phyloP scores from a whole-genome alignment of 2,888 invertebrate genomes.

The Dinocampus coccinellae region DNA sequence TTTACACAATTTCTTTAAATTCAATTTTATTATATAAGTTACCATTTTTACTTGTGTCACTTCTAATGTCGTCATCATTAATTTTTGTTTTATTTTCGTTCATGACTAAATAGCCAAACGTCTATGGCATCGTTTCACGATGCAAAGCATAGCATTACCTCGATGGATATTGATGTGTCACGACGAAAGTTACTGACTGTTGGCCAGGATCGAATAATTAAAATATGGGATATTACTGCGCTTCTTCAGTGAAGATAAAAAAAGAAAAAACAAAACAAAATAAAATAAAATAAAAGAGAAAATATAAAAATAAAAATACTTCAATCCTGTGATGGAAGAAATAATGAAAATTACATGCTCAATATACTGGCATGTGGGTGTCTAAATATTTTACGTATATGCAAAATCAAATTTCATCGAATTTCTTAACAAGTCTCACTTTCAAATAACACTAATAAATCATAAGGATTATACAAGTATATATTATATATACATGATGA shows the following conservation, averaged over 20 bases:
- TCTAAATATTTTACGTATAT: background rate
- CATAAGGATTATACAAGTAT: too few relatives aligned
- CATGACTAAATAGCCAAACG: constrained; percentile 77
- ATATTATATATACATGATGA: background rate
- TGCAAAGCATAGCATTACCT: constrained; percentile 90
- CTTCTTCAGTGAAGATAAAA: constrained; percentile 68
- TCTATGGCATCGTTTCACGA: constrained; percentile 96
- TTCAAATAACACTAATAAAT: background rate
- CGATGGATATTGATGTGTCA: constrained; percentile 91
- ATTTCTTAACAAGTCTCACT: background rate
- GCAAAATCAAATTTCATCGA: background rate
- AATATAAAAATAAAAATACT: constrained; percentile 13
- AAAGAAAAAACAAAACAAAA: constrained; percentile 8
- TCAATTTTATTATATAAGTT: constrained; percentile 16
- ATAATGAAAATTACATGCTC: background rate
- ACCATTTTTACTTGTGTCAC: background rate
- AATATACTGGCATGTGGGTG: background rate
- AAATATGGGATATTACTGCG: constrained; percentile 89
- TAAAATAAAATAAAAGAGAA: constrained; percentile 9
- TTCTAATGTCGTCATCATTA: background rate
- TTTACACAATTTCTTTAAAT: background rate
- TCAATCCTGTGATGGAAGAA: constrained; percentile 15
- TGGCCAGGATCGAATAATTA: constrained; percentile 95
- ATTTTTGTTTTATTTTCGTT: background rate
- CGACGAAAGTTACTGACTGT: constrained; percentile 90